phyloP scores from a whole-genome alignment of 2,113 vertebrate species.

The Numenius arquata region DNA sequence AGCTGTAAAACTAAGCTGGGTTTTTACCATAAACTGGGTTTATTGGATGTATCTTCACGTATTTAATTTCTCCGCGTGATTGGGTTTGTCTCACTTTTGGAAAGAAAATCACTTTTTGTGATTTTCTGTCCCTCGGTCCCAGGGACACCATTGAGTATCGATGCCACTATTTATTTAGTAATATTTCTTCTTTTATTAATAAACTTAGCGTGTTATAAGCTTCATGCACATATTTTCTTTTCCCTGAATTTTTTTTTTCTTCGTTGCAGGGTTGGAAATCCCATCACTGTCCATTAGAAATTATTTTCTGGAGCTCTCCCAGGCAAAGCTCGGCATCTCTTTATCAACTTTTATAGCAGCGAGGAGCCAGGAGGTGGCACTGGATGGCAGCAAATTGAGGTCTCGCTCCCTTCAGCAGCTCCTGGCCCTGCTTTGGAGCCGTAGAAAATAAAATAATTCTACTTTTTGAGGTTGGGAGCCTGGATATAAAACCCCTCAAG shows the following conservation, averaged over 20 bases:
- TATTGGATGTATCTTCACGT: not conserved
- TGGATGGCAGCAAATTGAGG: not conserved
- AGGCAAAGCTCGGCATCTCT: not conserved
- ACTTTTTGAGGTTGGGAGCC: not conserved
- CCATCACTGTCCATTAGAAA: accelerated
- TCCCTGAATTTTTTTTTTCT: not conserved
- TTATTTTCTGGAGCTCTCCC: not conserved
- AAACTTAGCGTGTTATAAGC: not conserved
- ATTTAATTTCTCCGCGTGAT: not conserved
- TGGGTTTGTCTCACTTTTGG: not conserved
- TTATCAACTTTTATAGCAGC: not conserved
- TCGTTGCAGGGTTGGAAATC: not conserved
- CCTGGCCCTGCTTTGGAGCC: accelerated
- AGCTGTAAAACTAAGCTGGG: not conserved
- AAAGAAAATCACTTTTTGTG: not conserved
- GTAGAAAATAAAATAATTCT: not conserved
- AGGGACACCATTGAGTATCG: accelerated
- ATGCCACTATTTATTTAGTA: no score
- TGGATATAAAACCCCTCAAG: accelerated
- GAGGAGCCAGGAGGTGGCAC: slow-evolving; percentile 17
- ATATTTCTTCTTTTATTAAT: not conserved
- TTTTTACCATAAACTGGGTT: not conserved
- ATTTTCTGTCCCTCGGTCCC: not conserved
- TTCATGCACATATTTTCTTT: not conserved
- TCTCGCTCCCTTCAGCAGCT: accelerated